Percentiles rank a stretch among this genome's conserved stretches.
These are phyloP conservation scores for Hypomecis atomaria DNA, from an alignment of 2,888 invertebrate genomes.

Conservation along the genomic window DNA sequence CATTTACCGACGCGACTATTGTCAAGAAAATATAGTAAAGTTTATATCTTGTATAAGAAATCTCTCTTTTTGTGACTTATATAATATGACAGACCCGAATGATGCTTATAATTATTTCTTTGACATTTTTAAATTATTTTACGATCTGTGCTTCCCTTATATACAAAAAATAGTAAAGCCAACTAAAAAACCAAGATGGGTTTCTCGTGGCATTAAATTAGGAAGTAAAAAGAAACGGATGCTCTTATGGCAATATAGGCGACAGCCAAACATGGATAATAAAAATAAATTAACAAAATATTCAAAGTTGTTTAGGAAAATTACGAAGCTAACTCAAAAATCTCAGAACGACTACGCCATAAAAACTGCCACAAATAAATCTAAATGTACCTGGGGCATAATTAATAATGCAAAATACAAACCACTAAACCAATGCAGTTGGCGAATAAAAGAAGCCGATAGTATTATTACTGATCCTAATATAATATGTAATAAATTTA, in stretches of 20 bases:
- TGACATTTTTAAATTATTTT: conserved; percentile 14
- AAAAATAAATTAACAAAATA: neutral
- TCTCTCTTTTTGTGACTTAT: neutral
- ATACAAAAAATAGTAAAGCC: neutral
- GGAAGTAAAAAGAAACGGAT: conserved; percentile 6
- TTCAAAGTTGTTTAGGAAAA: conserved; percentile 1
- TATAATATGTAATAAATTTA: neutral
- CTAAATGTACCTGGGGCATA: conserved; percentile 9
- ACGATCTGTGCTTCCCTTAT: conserved; percentile 1
- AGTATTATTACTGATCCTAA: neutral
- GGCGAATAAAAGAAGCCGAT: neutral
- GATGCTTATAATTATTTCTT: conserved; percentile 1
- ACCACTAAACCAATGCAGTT: neutral
- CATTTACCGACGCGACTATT: neutral
- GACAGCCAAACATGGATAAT: neutral
- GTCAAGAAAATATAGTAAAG: neutral
- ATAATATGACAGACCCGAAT: neutral
- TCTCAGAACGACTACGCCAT: conserved; percentile 2
- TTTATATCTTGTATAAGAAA: neutral
- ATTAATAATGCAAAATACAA: neutral
- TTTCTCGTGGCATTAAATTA: neutral
- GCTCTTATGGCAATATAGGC: conserved; percentile 1
- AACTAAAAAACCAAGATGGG: neutral
- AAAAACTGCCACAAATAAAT: neutral
- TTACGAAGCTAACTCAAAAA: neutral